Conservation (phyloP, 2,888 invertebrate genomes). For the Crepidodera aurea region DNA sequence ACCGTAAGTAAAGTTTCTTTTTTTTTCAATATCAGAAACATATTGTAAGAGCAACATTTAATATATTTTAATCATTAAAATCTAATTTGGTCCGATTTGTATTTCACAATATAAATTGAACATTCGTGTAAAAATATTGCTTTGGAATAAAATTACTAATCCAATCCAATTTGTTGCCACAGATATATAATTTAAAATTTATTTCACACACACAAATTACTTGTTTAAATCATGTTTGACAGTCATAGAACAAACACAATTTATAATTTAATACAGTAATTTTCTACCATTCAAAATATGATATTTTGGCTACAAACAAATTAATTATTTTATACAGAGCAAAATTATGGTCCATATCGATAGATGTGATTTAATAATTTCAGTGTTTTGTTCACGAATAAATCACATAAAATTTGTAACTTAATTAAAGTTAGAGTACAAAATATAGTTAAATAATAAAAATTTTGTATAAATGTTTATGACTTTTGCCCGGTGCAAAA, state of each 20-base stretch:
- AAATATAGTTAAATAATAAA: conserved; percentile 5
- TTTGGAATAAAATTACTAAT: conserved; percentile 8
- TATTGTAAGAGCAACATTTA: no score
- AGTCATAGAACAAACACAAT: conserved; percentile 29
- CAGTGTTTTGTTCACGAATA: conserved; percentile 24
- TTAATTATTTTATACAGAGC: conserved; percentile 32
- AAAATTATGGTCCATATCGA: conserved; percentile 23
- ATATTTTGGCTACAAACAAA: conserved; percentile 27
- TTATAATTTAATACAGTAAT: conserved; percentile 34
- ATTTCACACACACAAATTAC: conserved; percentile 23
- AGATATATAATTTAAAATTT: conserved; percentile 16
- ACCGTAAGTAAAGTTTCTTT: no score
- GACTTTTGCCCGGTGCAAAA: no score
- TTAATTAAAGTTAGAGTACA: conserved; percentile 11
- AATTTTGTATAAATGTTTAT: no score
- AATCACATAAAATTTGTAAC: conserved; percentile 22
- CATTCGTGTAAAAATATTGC: conserved; percentile 7
- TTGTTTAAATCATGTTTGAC: conserved; percentile 31
- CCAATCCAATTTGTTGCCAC: background rate
- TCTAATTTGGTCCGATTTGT: background rate
- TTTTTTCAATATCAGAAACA: no score
- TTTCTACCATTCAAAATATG: conserved; percentile 30
- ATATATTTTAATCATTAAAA: no score
- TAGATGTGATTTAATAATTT: conserved; percentile 30
- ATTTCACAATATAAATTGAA: background rate